These are phyloP conservation scores for Drosophila lini DNA, from an alignment of 1,140 invertebrate genomes.

Conservation along the genomic window DNA sequence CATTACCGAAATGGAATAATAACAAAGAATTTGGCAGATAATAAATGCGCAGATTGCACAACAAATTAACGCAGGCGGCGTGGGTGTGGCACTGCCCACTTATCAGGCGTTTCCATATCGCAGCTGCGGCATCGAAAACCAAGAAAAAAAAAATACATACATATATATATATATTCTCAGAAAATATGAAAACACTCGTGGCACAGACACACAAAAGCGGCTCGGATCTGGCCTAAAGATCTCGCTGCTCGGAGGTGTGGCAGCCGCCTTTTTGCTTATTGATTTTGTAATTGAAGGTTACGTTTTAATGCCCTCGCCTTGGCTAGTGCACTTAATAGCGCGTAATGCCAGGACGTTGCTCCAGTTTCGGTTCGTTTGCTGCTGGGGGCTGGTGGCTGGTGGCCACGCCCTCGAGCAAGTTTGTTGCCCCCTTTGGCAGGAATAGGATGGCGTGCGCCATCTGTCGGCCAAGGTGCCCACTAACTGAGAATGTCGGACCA, in stretches of 20 bases:
- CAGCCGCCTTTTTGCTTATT: constrained; percentile 60
- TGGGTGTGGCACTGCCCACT: constrained; percentile 29
- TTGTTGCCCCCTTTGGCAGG: constrained; percentile 13
- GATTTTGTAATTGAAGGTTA: constrained; percentile 73
- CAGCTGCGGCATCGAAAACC: constrained; percentile 47
- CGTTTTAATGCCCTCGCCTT: constrained; percentile 55
- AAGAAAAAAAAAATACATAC: constrained; percentile 5
- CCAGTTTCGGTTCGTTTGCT: constrained; percentile 27
- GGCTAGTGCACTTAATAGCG: constrained; percentile 40
- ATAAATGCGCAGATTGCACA: constrained; percentile 69
- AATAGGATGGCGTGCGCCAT: constrained; percentile 16
- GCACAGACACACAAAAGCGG: constrained; percentile 31
- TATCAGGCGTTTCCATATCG: constrained; percentile 42
- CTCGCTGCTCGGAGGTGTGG: constrained; percentile 30
- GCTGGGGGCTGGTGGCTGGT: not conserved
- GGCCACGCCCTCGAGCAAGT: constrained; percentile 32
- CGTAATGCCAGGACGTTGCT: constrained; percentile 45
- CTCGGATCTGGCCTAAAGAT: constrained; percentile 56
- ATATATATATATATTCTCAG: not conserved
- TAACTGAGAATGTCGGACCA: constrained; percentile 1
- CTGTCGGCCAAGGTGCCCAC: constrained; percentile 11
- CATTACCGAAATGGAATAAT: constrained; percentile 37
- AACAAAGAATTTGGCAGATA: constrained; percentile 39
- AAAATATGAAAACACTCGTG: constrained; percentile 24
- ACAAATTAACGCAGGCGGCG: constrained; percentile 55